Base-by-base conservation (phyloP, 2,888 invertebrate species). In the Gortyna flavago region DNA sequence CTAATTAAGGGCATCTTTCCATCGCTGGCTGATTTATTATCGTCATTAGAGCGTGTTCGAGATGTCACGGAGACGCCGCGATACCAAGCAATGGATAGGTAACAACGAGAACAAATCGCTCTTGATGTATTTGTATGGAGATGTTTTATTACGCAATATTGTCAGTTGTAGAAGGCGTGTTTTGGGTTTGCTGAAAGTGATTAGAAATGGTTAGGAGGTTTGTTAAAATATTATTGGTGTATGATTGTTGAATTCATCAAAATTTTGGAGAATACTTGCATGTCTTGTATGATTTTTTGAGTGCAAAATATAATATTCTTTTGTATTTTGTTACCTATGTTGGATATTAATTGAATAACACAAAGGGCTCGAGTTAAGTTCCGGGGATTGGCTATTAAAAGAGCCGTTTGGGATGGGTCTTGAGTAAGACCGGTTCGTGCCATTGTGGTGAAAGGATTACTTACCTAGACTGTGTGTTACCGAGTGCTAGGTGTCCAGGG, bases 1-100 rank as follows among this genome's bases (percentile, higher is more conserved):
- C 90, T 92, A 93, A 93, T 93, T 93, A 93, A 92, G 91, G 92
- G 89, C 92, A 93, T 92, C 92, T 88, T 89, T 90, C 86, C 91
- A 93, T 93, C 91, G 91, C 87, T 70, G 75, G 87, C 88, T 91
- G 91, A 92, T 91, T 93, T 91, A 93, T 89, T 88, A 87, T 85
- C 87, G 85, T 89, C 90, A 90, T 92, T 92, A 91, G 88, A 88
- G 80, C 89, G 89, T 82, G 85, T 87, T 88, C 79, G 74, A 67
- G 64, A 41, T 78, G 87, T 84, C 88, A 89, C 84, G 84, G 87
- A 77, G 85, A 85, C 81, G 77, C 71, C 67, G 54, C 83, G 84
- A 71, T 76, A 85, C 64, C 51, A 18, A 79, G 90, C 90, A 89
- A 90, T 90, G 91, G 81, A 92, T 88, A 71, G 70, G 79, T 65